Conservation (phyloP, 2,888 invertebrate genomes). For the Sipha maydis region DNA sequence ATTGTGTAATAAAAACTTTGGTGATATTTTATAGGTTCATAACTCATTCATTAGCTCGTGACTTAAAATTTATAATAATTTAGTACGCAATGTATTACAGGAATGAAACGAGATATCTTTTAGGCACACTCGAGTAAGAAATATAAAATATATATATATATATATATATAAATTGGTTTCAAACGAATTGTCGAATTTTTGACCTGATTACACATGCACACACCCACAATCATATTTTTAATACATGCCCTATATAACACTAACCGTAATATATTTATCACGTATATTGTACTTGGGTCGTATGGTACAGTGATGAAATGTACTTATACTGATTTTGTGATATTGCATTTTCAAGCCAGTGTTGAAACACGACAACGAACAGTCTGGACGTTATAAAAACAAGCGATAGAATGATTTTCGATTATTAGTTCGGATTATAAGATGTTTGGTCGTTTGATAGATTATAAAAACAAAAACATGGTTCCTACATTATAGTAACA, state of each 20-base stretch:
- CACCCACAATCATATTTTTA: background rate
- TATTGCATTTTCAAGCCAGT: background rate
- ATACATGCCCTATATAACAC: background rate
- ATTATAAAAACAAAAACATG: background rate
- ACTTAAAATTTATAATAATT: background rate
- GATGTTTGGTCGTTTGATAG: background rate
- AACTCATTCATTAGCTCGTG: background rate
- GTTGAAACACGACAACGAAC: background rate
- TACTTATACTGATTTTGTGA: background rate
- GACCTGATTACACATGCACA: background rate
- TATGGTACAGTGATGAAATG: too few relatives aligned
- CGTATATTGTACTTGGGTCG: background rate
- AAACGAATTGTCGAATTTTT: too few relatives aligned
- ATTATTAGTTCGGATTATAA: background rate
- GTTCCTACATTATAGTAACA: background rate
- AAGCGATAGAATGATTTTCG: background rate
- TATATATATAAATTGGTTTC: too few relatives aligned
- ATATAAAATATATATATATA: too few relatives aligned
- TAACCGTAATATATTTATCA: background rate
- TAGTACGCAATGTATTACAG: background rate
- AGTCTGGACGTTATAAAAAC: background rate
- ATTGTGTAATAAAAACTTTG: background rate
- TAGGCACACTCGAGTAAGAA: background rate
- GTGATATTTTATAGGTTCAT: background rate
- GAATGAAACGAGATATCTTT: background rate